phyloP scores from a whole-genome alignment of 2,797 vertebrate species.

The Poecilia gillii region DNA sequence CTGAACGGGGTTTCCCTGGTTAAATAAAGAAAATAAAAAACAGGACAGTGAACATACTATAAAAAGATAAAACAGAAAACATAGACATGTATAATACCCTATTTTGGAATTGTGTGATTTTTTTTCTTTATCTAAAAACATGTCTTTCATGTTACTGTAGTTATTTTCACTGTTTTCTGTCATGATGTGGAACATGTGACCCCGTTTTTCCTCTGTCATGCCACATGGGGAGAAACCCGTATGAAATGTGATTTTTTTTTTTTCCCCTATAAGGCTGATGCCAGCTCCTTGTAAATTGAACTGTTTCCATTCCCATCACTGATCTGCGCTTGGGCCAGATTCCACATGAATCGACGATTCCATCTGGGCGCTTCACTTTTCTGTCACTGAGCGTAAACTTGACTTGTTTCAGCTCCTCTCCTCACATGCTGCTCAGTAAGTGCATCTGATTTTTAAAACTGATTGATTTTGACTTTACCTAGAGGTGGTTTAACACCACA shows the following conservation, averaged over 20 bases:
- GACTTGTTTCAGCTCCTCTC: conserved; percentile 1
- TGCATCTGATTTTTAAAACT: conserved; percentile 55
- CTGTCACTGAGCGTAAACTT: not conserved
- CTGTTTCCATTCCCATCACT: not conserved
- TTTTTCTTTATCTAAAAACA: no score
- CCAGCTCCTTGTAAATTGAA: not conserved
- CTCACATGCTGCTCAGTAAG: conserved; percentile 25
- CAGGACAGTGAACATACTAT: no score
- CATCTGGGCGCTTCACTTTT: not conserved
- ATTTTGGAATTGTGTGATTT: not conserved
- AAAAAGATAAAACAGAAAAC: no score
- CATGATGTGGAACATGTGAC: not conserved
- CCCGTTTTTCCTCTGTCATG: not conserved
- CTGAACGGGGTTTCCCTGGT: no score
- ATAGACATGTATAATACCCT: not conserved
- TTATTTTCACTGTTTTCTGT: not conserved
- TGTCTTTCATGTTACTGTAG: not conserved
- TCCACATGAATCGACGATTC: not conserved
- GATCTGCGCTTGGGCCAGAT: not conserved
- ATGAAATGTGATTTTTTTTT: not conserved
- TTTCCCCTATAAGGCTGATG: not conserved
- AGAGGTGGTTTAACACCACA: conserved; percentile 45
- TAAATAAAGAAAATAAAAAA: no score
- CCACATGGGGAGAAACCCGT: not conserved
- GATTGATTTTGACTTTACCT: conserved; percentile 62